phyloP scores from a whole-genome alignment of 2,113 vertebrate species.

The Anarhynchus alexandrinus region DNA sequence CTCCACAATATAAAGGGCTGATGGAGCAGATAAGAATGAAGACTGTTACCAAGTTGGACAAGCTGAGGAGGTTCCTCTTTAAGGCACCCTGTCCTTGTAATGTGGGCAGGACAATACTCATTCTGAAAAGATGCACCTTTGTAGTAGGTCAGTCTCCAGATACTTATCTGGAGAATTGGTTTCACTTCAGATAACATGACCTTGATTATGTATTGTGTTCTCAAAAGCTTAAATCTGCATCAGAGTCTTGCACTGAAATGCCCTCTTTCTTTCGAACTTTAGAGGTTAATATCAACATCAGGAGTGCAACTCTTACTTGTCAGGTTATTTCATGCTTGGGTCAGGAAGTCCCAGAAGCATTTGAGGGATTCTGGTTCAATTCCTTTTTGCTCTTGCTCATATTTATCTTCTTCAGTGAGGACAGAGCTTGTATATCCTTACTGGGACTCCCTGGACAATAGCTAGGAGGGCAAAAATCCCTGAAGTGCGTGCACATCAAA shows the following conservation, averaged over 20 bases:
- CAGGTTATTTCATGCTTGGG: not conserved
- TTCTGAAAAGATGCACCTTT: not conserved
- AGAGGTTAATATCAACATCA: not conserved
- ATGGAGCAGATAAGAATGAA: not conserved
- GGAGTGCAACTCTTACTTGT: not conserved
- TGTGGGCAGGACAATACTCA: not conserved
- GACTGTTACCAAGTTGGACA: not conserved
- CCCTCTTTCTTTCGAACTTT: not conserved
- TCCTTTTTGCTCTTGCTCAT: not conserved
- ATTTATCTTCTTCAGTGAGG: not conserved
- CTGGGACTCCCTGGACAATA: not conserved
- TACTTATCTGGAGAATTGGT: not conserved
- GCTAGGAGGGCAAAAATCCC: not conserved
- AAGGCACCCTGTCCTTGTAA: not conserved
- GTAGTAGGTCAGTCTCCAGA: not conserved
- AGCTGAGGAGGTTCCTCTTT: not conserved
- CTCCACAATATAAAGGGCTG: too few species aligned
- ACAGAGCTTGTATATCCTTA: not conserved
- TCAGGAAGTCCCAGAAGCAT: not conserved
- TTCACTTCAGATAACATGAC: not conserved
- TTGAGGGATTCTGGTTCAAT: not conserved
- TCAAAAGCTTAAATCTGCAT: not conserved
- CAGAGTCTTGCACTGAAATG: not conserved
- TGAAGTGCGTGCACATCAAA: not conserved
- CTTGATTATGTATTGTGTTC: not conserved